These are phyloP conservation scores for Nettapus auritus DNA, from an alignment of 2,113 vertebrate genomes.

Conservation along the genomic window DNA sequence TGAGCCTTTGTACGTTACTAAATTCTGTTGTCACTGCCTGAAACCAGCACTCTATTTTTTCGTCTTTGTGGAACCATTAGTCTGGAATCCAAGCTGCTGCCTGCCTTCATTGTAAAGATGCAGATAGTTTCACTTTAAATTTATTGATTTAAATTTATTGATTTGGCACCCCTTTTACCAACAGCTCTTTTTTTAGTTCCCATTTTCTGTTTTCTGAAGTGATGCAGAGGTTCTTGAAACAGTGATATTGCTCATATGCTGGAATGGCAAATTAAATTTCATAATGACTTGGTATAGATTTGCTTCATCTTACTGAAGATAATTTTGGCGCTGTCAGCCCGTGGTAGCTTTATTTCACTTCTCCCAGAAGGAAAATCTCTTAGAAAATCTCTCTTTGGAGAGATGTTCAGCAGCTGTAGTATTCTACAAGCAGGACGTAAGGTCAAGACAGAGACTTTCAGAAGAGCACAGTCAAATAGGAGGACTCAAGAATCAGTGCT, in stretches of 20 bases:
- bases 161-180: background rate
- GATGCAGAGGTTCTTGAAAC: background rate
- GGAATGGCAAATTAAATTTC: background rate
- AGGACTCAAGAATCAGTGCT: background rate
- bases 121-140: background rate
- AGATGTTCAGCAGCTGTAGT: background rate
- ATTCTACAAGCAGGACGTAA: background rate
- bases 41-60: background rate
- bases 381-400: background rate
- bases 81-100: conserved; percentile 1
- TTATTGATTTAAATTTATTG: background rate
- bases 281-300: background rate
- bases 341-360: background rate
- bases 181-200: background rate
- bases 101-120: background rate
- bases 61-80: background rate
- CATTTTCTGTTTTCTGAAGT: background rate
- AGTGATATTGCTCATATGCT: background rate
- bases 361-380: background rate
- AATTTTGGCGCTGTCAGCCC: background rate
- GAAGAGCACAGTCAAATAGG: background rate
- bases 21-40: background rate
- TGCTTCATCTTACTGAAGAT: background rate
- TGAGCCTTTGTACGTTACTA: background rate
- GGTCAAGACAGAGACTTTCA: background rate